These are phyloP conservation scores for Thermophis baileyi DNA, from an alignment of 2,113 vertebrate genomes.

Conservation along the genomic window DNA sequence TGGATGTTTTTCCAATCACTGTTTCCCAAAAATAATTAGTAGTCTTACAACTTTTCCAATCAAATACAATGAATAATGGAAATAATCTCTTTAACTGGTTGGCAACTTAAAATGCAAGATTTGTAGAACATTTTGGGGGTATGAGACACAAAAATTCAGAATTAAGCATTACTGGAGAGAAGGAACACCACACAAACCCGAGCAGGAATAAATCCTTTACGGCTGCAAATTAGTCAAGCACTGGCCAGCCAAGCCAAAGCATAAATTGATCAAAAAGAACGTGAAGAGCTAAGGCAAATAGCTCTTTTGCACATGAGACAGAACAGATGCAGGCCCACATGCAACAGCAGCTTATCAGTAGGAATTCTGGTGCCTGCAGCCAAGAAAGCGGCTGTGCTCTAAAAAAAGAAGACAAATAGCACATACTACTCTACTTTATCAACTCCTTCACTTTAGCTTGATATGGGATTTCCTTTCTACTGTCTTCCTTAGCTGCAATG, in stretches of 20 bases:
- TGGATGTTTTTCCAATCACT: neutral
- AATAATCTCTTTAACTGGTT: neutral
- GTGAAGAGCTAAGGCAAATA: neutral
- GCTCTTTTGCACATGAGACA: neutral
- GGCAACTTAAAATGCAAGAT: constrained; percentile 21
- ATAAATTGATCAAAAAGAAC: neutral
- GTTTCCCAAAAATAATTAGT: neutral
- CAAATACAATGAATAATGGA: neutral
- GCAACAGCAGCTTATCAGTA: constrained; percentile 20
- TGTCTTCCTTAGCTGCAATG: constrained; percentile 69
- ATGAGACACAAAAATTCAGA: constrained; percentile 25
- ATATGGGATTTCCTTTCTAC: constrained; percentile 58
- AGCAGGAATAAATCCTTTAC: neutral
- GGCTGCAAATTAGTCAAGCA: constrained; percentile 40
- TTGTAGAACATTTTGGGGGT: neutral
- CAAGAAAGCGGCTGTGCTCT: constrained; percentile 18
- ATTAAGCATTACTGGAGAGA: constrained; percentile 33
- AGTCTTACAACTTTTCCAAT: neutral
- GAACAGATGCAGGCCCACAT: constrained; percentile 1
- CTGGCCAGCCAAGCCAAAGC: constrained; percentile 42
- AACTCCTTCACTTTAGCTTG: constrained; percentile 64
- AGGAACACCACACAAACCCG: constrained; percentile 36
- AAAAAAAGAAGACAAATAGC: constrained; percentile 46
- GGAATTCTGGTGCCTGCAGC: constrained; percentile 37
- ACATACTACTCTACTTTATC: constrained; percentile 49